Conservation (phyloP, 1,140 invertebrate species). For the Achatina immaculata region DNA sequence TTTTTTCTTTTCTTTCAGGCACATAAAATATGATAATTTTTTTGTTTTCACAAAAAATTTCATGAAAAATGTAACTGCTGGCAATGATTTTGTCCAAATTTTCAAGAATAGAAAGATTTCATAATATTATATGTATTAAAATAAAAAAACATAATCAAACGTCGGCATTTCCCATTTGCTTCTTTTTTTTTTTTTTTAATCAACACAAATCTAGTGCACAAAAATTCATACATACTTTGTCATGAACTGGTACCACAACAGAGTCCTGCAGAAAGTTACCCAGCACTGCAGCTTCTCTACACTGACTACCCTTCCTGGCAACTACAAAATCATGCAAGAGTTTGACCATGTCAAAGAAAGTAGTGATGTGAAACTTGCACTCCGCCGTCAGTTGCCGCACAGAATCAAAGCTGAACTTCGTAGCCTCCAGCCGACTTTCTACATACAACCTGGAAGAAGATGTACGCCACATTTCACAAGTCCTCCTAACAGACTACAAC, state of each 20-base stretch:
- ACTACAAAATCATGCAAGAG: neutral
- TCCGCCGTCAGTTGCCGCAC: slow-evolving; percentile 22
- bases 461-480: neutral
- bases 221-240: neutral
- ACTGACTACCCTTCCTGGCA: neutral
- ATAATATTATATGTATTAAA: too few relatives aligned
- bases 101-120: too few relatives aligned
- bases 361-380: neutral
- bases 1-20: too few relatives aligned
- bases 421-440: slow-evolving; percentile 22
- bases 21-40: too few relatives aligned
- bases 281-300: neutral
- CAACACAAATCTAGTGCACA: too few relatives aligned
- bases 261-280: neutral
- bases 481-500: too few relatives aligned
- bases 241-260: neutral
- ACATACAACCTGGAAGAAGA: slow-evolving; percentile 19
- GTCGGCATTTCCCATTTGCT: too few relatives aligned
- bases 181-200: too few relatives aligned
- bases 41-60: too few relatives aligned
- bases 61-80: too few relatives aligned
- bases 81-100: too few relatives aligned
- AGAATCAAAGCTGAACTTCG: slow-evolving; percentile 13
- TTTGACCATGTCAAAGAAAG: neutral
- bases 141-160: too few relatives aligned